A percentile compares a stretch with the other conserved stretches of the same genome.
Evolutionary conservation across 2,888 invertebrate genomes (phyloP).

Genomic region (Troides oblongomaculatus): DNA sequence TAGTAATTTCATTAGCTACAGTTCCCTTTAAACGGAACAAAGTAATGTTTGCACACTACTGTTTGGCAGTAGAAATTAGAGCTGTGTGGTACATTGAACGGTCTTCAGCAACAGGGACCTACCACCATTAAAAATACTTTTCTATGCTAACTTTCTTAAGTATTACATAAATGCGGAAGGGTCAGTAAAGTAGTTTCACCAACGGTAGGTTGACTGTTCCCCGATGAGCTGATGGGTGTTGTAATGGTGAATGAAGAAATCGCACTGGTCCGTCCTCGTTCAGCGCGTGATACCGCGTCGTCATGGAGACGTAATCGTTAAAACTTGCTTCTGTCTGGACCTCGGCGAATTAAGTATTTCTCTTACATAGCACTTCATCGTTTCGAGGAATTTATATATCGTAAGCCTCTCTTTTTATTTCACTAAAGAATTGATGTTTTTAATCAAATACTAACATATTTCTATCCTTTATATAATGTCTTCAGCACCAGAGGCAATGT

Average conservation of each 20-base stretch:
- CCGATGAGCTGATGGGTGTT: constrained; percentile 20
- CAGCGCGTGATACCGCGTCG: constrained; percentile 17
- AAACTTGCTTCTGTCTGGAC: constrained; percentile 15
- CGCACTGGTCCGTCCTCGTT: constrained; percentile 26
- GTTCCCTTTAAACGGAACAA: too few species aligned
- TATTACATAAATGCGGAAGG: neutral
- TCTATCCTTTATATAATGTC: too few species aligned
- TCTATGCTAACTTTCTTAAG: too few species aligned
- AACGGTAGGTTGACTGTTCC: constrained; percentile 5
- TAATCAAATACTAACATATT: too few species aligned
- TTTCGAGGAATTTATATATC: constrained; percentile 21
- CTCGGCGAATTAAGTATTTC: constrained; percentile 14
- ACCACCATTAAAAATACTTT: too few species aligned
- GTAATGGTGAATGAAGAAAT: constrained; percentile 34
- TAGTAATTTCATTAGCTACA: too few species aligned
- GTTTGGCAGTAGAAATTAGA: too few species aligned
- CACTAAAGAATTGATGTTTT: too few species aligned
- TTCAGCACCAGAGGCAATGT: too few species aligned
- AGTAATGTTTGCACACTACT: too few species aligned
- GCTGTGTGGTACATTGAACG: too few species aligned
- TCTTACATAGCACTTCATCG: constrained; percentile 8
- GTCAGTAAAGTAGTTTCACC: neutral
- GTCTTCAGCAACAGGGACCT: too few species aligned
- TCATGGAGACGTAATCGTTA: constrained; percentile 21
- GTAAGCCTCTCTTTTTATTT: constrained; percentile 6